These are phyloP conservation scores for Athrips mouffetella DNA, from an alignment of 2,888 invertebrate genomes.

Conservation along the genomic window DNA sequence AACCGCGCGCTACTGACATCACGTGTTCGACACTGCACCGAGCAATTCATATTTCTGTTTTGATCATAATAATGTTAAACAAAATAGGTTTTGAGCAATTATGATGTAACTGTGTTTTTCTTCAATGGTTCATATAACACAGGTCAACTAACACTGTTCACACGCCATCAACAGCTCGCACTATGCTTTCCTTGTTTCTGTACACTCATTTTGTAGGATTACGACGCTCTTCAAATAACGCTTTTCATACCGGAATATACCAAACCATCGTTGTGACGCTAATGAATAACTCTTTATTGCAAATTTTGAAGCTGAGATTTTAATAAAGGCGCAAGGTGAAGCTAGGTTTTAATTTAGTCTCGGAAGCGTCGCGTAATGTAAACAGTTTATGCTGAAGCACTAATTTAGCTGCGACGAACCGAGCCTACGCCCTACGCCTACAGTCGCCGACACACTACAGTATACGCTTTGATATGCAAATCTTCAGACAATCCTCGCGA, in stretches of 20 bases:
- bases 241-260: constrained; percentile 2
- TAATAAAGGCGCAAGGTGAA: neutral
- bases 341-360: constrained; percentile 4
- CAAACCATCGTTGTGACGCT: neutral
- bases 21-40: too few species aligned
- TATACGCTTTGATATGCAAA: constrained; percentile 30
- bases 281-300: neutral
- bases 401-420: constrained; percentile 1
- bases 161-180: too few species aligned
- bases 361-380: constrained; percentile 3
- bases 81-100: too few species aligned
- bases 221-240: constrained; percentile 11
- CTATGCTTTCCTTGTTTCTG: neutral
- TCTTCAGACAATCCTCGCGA: constrained; percentile 20
- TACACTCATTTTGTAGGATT: constrained; percentile 16
- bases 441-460: neutral
- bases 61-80: too few species aligned
- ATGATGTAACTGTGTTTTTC: too few species aligned
- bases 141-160: too few species aligned
- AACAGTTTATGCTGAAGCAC: constrained; percentile 5
- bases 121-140: too few species aligned
- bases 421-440: neutral
- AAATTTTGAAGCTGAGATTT: neutral
- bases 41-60: too few species aligned
- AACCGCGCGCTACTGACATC: too few species aligned